phyloP scores from a whole-genome alignment of 2,797 vertebrate genomes.

The Trichosurus vulpecula region DNA sequence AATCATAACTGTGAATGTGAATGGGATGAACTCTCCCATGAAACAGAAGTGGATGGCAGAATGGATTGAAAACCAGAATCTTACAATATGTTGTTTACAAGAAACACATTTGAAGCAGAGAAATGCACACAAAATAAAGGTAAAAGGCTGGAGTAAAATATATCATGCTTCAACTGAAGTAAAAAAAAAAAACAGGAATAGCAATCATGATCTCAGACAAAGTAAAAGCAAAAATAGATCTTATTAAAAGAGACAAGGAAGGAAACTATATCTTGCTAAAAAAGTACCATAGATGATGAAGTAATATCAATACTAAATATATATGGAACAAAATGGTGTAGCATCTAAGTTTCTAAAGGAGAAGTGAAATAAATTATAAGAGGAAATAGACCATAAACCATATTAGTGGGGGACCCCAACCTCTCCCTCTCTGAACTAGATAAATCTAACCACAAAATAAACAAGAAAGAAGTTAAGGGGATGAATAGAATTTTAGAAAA shows the following conservation, averaged over 20 bases:
- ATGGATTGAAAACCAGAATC: too few species aligned
- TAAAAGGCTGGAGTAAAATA: neutral
- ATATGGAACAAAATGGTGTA: neutral
- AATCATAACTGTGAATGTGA: neutral
- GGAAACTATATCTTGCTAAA: neutral
- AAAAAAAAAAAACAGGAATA: neutral
- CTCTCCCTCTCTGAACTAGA: too few species aligned
- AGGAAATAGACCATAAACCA: too few species aligned
- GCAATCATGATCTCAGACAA: neutral
- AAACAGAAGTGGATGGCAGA: neutral
- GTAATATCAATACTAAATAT: neutral
- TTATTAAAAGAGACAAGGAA: neutral
- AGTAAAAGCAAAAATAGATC: neutral
- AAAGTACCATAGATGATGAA: neutral
- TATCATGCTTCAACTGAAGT: neutral
- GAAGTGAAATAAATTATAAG: too few species aligned
- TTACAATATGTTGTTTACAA: too few species aligned
- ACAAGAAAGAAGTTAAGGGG: too few species aligned
- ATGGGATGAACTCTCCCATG: neutral
- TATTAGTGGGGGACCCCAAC: too few species aligned
- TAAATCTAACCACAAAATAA: too few species aligned
- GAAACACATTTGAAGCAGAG: too few species aligned
- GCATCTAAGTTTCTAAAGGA: too few species aligned
- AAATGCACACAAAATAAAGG: too few species aligned
- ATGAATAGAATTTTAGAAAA: too few species aligned